These are phyloP conservation scores for Eupleurogrammus muticus DNA, from an alignment of 2,797 vertebrate species.

Conservation along the genomic window DNA sequence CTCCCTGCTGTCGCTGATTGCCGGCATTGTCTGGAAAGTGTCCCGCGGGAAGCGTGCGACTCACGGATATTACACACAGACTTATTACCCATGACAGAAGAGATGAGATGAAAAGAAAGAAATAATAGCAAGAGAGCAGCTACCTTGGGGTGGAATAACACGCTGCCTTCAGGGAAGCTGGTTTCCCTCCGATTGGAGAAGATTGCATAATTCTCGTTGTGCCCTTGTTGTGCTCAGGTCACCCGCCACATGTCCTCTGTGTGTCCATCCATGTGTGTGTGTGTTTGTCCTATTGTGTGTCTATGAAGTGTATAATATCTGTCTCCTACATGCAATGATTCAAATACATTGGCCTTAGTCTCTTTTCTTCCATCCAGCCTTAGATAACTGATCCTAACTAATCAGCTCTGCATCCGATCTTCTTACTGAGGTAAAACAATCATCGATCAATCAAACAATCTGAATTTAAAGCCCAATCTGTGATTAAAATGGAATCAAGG, in stretches of 20 bases:
- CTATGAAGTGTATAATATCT: constrained; percentile 34
- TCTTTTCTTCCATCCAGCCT: background rate
- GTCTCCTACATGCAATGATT: constrained; percentile 17
- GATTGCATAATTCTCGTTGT: constrained; percentile 63
- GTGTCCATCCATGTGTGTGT: constrained; percentile 10
- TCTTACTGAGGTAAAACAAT: background rate
- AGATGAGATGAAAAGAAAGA: constrained; percentile 73
- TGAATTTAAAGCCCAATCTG: background rate
- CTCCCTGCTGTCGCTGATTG: constrained; percentile 69
- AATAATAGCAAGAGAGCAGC: constrained; percentile 65
- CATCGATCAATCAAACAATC: too few species aligned
- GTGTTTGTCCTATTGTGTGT: constrained; percentile 30
- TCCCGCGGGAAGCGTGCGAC: constrained; percentile 68
- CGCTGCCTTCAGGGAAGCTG: constrained; percentile 53
- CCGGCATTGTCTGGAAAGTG: constrained; percentile 68
- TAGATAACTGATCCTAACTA: background rate
- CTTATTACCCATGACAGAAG: constrained; percentile 73
- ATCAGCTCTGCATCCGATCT: background rate
- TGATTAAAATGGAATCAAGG: constrained; percentile 3
- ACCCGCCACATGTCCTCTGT: constrained; percentile 58
- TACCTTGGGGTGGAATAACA: constrained; percentile 58
- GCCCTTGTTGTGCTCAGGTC: constrained; percentile 66
- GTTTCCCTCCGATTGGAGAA: constrained; percentile 65
- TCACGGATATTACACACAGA: constrained; percentile 68
- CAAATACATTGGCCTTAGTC: background rate